Evolutionary conservation across 30 jellyfish, hydroid and myxozoan species (phyloP), one percentile per base, ranked within the genome.

Genomic region (Hydractinia symbiolongicarpus): DNA sequence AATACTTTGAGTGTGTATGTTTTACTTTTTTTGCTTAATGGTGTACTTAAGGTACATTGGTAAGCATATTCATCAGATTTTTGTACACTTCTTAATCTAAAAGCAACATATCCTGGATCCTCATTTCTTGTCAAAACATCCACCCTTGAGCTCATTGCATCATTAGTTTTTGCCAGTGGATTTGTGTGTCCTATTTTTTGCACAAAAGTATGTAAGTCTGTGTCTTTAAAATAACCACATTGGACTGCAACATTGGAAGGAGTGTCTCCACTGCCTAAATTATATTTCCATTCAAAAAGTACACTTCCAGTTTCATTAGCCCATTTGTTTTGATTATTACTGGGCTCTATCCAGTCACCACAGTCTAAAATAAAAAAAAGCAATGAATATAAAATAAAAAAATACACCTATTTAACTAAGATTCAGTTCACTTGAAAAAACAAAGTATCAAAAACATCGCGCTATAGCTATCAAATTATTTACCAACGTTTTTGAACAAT

Each of bases 161-260:
- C 15, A 79, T 52, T 60, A 53, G 55, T 61, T 64, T 6, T 64
- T 19, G 76, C 54, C 21, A 74, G 16, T 55, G 75, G 49, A 44
- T 53, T 19, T 74, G 83, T 74, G 0, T 74, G 69, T 8, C 67
- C 81, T 5, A 5, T 1, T 72, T 55, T 52, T 7, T 55, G 53
- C 7, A 72, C 61, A 8, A 72, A 3, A 6, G 51, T 67, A 0
- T 4, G 51, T 17, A 53, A 14, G 16, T 3, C 61, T 21, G 61
- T 14, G 51, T 75, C 83, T 9, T 20, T n/a, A 74, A 30, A 50
- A 74, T 74, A 74, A 4, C 85, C 82, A 77, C 85, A 77, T 6
- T 5, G 9, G 0, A 64, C 74, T 64, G 19, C 8, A 7, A 13
- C 0, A 13, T 51, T 13, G 7, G 19, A n/a, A 1, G 19, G 6